Evolutionary conservation across 2,888 invertebrate genomes (phyloP).

Genomic region (Clunio marinus): DNA sequence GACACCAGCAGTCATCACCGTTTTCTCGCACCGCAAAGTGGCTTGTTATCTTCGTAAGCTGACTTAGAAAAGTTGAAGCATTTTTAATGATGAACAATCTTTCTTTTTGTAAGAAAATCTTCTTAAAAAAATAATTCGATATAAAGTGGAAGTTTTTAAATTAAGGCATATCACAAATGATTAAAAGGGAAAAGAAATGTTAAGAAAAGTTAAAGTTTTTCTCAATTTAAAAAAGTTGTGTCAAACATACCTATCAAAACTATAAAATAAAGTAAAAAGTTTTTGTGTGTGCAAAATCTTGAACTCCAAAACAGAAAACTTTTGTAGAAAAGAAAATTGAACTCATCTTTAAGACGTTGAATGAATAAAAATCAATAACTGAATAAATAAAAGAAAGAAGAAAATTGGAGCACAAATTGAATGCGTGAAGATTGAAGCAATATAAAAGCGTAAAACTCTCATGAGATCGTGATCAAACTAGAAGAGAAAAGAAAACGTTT

Average conservation of each 20-base stretch:
- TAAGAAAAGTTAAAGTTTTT: neutral
- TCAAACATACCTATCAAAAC: too few species aligned
- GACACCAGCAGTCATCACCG: conserved; percentile 37
- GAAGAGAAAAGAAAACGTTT: neutral
- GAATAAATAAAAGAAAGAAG: neutral
- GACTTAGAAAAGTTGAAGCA: neutral
- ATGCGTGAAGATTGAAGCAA: conserved; percentile 5
- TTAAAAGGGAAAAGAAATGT: neutral
- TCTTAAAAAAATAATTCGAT: neutral
- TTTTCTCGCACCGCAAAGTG: conserved; percentile 39
- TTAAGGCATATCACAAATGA: conserved; percentile 14
- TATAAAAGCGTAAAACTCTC: conserved; percentile 8
- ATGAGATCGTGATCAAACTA: conserved; percentile 15
- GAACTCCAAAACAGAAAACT: neutral
- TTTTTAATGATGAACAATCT: neutral
- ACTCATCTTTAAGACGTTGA: neutral
- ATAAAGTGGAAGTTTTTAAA: neutral
- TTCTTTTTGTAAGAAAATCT: neutral
- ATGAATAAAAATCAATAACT: neutral
- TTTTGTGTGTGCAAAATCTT: neutral
- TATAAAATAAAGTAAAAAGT: neutral
- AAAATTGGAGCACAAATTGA: conserved; percentile 6
- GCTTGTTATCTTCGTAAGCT: conserved; percentile 32
- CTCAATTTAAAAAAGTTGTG: too few species aligned
- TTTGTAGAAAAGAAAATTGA: neutral